Evolutionary conservation across 2,888 invertebrate species (phyloP).

Genomic region (Polymixis lichenea): DNA sequence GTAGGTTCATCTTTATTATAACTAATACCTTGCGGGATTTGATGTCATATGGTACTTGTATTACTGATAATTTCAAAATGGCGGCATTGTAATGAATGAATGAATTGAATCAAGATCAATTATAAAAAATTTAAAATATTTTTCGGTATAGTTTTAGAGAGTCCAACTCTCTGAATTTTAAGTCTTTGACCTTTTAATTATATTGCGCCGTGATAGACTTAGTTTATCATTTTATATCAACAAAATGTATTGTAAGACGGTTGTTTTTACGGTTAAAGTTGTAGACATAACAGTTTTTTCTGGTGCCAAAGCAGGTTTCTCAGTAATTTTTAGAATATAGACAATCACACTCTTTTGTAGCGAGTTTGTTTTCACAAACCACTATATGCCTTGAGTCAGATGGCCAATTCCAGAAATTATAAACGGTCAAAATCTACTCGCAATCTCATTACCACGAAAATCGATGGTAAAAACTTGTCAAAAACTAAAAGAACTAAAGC

Average conservation of each 20-base stretch:
- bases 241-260: background rate
- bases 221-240: background rate
- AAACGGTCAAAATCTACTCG: background rate
- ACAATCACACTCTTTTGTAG: too few species aligned
- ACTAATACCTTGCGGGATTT: background rate
- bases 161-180: too few species aligned
- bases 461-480: too few species aligned
- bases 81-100: background rate
- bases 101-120: background rate
- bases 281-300: background rate
- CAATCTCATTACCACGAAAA: too few species aligned
- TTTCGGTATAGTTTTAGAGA: background rate
- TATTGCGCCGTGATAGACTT: too few species aligned
- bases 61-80: constrained; percentile 14
- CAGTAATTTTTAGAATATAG: background rate
- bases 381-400: background rate
- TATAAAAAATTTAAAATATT: background rate
- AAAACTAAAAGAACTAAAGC: too few species aligned
- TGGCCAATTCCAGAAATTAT: background rate
- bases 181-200: too few species aligned
- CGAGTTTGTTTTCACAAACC: background rate
- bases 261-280: background rate
- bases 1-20: background rate
- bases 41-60: background rate
- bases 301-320: background rate